These are phyloP conservation scores for Nephrocerus scutellatus DNA, from an alignment of 2,888 invertebrate genomes.

Conservation along the genomic window DNA sequence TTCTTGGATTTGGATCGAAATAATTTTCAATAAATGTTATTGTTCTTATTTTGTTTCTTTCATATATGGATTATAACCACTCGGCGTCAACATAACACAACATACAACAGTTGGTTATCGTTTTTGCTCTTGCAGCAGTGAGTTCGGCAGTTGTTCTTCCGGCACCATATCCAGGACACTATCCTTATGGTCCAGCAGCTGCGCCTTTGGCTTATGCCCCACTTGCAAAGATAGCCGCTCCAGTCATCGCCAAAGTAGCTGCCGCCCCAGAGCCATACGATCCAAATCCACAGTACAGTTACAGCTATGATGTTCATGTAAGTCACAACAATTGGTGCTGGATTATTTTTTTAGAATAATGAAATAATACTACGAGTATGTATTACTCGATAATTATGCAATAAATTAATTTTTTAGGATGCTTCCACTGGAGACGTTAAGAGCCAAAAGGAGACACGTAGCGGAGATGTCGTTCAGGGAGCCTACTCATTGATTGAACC, in stretches of 20 bases:
- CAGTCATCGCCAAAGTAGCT: slow-evolving; percentile 30
- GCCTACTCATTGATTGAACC: slow-evolving; percentile 52
- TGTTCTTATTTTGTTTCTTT: slow-evolving; percentile 1
- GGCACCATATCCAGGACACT: no score
- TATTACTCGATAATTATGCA: no score
- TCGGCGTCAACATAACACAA: no score
- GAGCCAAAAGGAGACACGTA: slow-evolving; percentile 51
- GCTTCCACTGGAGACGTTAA: slow-evolving; percentile 52
- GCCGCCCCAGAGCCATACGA: slow-evolving; percentile 43
- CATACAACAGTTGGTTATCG: slow-evolving; percentile 37
- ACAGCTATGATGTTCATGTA: slow-evolving; percentile 52
- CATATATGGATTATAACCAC: no score
- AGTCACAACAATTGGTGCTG: no score
- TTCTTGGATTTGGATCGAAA: no score
- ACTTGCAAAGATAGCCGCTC: slow-evolving; percentile 27
- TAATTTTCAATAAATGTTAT: no score
- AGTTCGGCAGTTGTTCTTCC: slow-evolving; percentile 38
- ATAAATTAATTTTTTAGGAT: no score
- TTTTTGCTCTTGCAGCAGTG: slow-evolving; percentile 37
- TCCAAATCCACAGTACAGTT: slow-evolving; percentile 53
- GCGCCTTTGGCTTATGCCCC: slow-evolving; percentile 10
- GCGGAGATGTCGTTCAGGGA: slow-evolving; percentile 53
- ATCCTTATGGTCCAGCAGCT: slow-evolving; percentile 28
- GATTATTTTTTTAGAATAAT: no score
- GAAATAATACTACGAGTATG: no score